phyloP scores from a whole-genome alignment of 2,888 invertebrate genomes.

The Pogonocherus hispidulus region DNA sequence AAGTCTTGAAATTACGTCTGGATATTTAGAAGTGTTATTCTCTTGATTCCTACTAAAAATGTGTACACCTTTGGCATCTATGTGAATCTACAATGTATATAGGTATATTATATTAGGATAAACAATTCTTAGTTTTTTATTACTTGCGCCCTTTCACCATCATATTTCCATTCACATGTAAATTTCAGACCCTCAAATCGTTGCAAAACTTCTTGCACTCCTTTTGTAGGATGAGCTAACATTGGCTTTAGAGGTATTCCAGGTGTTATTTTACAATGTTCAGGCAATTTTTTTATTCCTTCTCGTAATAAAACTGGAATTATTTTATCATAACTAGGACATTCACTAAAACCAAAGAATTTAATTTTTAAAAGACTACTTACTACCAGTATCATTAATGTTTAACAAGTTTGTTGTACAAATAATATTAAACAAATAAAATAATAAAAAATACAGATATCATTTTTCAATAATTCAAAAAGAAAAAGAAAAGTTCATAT shows the following conservation, averaged over 20 bases:
- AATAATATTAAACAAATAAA: too few relatives aligned
- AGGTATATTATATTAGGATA: background rate
- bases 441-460: too few relatives aligned
- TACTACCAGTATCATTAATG: too few relatives aligned
- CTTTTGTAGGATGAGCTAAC: slow-evolving; percentile 98
- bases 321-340: slow-evolving; percentile 92
- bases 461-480: too few relatives aligned
- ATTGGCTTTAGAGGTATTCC: slow-evolving; percentile 97
- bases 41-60: slow-evolving; percentile 98
- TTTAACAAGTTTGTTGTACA: too few relatives aligned
- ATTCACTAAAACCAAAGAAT: slow-evolving; percentile 81
- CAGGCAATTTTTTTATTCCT: slow-evolving; percentile 82
- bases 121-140: background rate
- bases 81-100: slow-evolving; percentile 76
- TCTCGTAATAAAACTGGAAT: slow-evolving; percentile 83
- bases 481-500: too few relatives aligned
- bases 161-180: slow-evolving; percentile 99
- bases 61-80: slow-evolving; percentile 78
- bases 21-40: slow-evolving; percentile 94
- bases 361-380: too few relatives aligned
- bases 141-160: slow-evolving; percentile 97
- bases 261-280: slow-evolving; percentile 88
- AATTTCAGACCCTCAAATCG: slow-evolving; percentile 83
- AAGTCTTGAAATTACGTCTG: slow-evolving; percentile 88
- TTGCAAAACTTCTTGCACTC: slow-evolving; percentile 88